Base-by-base conservation (phyloP, 53 echinoderm and acorn worm species). In the Paracentrotus lividus region DNA sequence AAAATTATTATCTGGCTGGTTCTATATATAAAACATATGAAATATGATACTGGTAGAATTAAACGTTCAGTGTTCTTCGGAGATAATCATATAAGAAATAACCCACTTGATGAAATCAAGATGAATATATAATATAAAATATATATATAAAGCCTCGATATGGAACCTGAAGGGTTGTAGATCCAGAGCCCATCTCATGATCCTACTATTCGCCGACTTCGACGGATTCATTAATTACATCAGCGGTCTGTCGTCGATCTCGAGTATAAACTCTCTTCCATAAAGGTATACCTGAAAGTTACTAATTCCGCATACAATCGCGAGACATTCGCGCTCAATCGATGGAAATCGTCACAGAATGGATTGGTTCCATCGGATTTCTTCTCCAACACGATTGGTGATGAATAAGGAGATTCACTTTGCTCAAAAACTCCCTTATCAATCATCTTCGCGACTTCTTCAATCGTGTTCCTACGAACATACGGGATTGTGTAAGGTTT, bases 321-420 rank as follows among this genome's bases (percentile, higher is more conserved):
- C 96, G 2, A 95, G 88, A 59, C 95, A 95, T 66, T 95, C 95
- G 66, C 87, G n/a, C n/a, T 96, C 45, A 96, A 34, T n/a, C 56
- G 86, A n/a, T 94, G 66, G 29, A 96, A 94, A 69, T 96, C 96
- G n/a, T 94, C 57, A 31, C 96, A 96, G 49, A 96, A 93, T 67
- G 95, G 77, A 49, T 96, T 95, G 26, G 93, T 77, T 16, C 94
- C 94, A 72, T 96, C 96, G n/a, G 91, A 55, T 55, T 96, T 96
- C 77, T 93, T 93, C 21, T 94, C 93, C n/a, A 94, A 32, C 34
- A 94, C 85, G 15, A 94, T 88, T 34, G 96, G 96, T 52, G 94
- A 94, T 8, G 96, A 93, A 57, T 96, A 96, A 2, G 94, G 96
- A 33, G 94, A 94, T 42, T 94, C 65, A 32, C 93, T 93, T 29